Percentiles rank a stretch among this genome's conserved stretches.
These are phyloP conservation scores for Strigops habroptila DNA, from an alignment of 2,113 vertebrate genomes.

Conservation along the genomic window DNA sequence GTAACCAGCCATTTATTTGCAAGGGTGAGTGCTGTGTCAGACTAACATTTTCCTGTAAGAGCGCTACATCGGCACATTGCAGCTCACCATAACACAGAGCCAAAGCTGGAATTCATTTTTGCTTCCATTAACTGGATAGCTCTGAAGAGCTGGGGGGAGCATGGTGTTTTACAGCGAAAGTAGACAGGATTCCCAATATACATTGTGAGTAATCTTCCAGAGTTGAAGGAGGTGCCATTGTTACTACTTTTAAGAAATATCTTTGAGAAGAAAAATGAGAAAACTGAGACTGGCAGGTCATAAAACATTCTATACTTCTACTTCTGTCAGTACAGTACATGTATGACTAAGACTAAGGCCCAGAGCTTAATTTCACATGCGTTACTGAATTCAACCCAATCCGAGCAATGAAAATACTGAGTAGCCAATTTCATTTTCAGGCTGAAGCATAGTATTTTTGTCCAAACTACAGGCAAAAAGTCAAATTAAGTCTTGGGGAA, in stretches of 20 bases:
- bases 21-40: not conserved
- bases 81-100: accelerated
- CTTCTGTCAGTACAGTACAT: accelerated
- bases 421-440: not conserved
- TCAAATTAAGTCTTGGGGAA: not conserved
- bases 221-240: not conserved
- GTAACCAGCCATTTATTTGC: not conserved
- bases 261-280: not conserved
- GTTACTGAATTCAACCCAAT: not conserved
- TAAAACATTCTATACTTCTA: not conserved
- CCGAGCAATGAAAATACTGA: not conserved
- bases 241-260: not conserved
- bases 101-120: not conserved
- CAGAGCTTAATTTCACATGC: not conserved
- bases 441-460: not conserved
- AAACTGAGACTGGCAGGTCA: not conserved
- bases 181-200: not conserved
- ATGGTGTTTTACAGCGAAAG: not conserved
- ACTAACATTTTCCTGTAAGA: not conserved
- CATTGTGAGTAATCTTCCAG: not conserved
- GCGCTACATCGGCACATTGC: not conserved
- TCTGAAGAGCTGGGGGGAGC: not conserved
- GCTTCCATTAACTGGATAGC: not conserved
- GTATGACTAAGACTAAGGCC: not conserved
- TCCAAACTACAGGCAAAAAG: not conserved